Percentiles rank a stretch among this genome's conserved stretches.
Conservation (phyloP, 2,113 vertebrate species). For the Taxidea taxus region DNA sequence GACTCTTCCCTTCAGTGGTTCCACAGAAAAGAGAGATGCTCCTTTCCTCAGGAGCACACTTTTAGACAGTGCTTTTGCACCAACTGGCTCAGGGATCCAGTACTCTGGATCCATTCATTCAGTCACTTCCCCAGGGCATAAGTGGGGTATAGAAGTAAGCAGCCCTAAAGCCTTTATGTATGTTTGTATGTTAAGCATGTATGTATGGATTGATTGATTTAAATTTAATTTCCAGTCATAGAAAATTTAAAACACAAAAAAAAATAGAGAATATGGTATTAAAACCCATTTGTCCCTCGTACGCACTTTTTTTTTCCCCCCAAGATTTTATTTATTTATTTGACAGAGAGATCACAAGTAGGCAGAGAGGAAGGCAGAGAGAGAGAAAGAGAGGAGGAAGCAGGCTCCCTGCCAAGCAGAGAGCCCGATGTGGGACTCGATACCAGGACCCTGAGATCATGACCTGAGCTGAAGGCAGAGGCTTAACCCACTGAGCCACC, state of each 20-base stretch:
- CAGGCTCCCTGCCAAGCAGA: too few relatives aligned
- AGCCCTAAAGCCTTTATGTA: not conserved
- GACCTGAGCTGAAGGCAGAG: too few relatives aligned
- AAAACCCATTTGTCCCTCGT: too few relatives aligned
- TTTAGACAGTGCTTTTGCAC: not conserved
- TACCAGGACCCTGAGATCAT: too few relatives aligned
- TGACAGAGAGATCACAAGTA: too few relatives aligned
- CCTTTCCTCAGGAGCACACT: not conserved
- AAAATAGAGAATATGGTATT: not conserved
- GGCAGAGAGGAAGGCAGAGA: too few relatives aligned
- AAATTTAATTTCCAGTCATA: not conserved
- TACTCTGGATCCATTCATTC: not conserved
- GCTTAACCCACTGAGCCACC: too few relatives aligned
- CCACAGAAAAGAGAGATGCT: not conserved
- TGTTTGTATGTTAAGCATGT: not conserved
- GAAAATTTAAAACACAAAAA: not conserved
- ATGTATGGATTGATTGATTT: not conserved
- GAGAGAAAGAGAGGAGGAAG: too few relatives aligned
- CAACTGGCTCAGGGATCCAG: not conserved
- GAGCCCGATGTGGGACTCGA: too few relatives aligned
- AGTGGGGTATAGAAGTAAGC: not conserved
- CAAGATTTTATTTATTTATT: too few relatives aligned
- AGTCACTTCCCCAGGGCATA: not conserved
- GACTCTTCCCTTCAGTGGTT: not conserved
- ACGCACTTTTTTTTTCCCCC: not conserved